phyloP scores from a whole-genome alignment of 2,797 vertebrate genomes.

The Peromyscus aztecus region DNA sequence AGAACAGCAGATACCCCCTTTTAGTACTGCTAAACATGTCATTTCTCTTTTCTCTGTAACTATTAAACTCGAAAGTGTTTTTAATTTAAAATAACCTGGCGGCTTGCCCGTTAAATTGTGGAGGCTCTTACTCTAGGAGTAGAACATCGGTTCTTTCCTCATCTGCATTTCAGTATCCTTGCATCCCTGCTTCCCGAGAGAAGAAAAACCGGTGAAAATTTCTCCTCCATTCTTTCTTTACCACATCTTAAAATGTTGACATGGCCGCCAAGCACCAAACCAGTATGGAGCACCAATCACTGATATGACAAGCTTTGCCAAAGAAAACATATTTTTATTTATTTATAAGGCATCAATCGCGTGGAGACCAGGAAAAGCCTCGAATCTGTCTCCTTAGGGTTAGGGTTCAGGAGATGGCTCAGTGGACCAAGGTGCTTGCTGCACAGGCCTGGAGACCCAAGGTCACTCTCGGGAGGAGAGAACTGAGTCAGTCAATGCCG shows the following conservation, averaged over 20 bases:
- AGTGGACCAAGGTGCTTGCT: neutral
- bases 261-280: neutral
- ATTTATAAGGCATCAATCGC: neutral
- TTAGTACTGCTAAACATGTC: neutral
- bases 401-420: neutral
- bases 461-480: neutral
- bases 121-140: neutral
- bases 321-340: neutral
- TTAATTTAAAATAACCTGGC: neutral
- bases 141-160: neutral
- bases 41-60: neutral
- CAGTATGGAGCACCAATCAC: neutral
- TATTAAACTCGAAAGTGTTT: neutral
- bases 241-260: neutral
- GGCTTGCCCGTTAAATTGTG: neutral
- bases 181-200: neutral
- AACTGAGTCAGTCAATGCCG: no score
- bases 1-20: neutral
- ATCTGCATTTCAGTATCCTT: neutral
- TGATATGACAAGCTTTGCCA: neutral
- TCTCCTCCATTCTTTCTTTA: neutral
- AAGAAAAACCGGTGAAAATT: neutral
- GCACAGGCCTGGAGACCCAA: neutral
- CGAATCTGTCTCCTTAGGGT: neutral
- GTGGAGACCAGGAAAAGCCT: neutral